Evolutionary conservation across 2,797 vertebrate species (phyloP).

Genomic region (Silurus lanzhouensis): DNA sequence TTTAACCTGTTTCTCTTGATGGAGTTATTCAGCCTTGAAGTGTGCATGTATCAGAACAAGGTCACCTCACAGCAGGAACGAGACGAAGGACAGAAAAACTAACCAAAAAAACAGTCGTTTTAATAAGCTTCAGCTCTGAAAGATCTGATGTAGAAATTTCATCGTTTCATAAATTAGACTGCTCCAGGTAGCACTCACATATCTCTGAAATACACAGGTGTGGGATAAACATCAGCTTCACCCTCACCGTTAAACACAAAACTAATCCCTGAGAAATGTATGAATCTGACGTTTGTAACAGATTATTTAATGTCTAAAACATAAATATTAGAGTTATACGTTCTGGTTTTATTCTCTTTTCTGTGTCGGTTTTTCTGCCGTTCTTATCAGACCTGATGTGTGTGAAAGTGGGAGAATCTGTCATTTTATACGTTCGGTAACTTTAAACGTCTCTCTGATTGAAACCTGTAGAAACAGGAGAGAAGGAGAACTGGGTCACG

Average conservation of each 20-base stretch:
- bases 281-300: neutral
- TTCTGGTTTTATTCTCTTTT: no score
- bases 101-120: neutral
- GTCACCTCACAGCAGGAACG: neutral
- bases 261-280: neutral
- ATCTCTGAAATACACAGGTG: constrained; percentile 8
- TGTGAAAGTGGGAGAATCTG: neutral
- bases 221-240: constrained; percentile 7
- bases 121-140: constrained; percentile 7
- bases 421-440: neutral
- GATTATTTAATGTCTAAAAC: neutral
- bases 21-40: neutral
- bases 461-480: constrained; percentile 3
- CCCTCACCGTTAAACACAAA: neutral
- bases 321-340: neutral
- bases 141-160: neutral
- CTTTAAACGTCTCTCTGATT: neutral
- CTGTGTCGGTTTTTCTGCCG: no score
- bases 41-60: neutral
- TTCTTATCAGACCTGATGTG: neutral
- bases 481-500: constrained; percentile 14
- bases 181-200: neutral
- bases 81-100: neutral
- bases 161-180: constrained; percentile 10
- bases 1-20: neutral